These are phyloP conservation scores for Achlya flavicornis DNA, from an alignment of 2,888 invertebrate species.

Conservation along the genomic window DNA sequence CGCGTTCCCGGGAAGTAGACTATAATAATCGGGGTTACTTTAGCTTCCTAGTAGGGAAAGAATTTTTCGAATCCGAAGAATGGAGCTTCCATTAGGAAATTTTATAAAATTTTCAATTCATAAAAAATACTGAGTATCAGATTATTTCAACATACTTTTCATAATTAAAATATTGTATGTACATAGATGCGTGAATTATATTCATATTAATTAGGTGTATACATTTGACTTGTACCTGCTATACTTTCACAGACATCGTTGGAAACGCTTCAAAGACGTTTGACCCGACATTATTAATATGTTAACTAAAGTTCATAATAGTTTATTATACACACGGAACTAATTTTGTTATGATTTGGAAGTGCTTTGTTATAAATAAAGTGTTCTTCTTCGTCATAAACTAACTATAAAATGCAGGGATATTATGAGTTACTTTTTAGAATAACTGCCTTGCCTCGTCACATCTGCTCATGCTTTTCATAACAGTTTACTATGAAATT, in stretches of 20 bases:
- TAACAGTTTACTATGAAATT: too few species aligned
- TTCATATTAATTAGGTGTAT: not conserved
- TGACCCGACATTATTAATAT: not conserved
- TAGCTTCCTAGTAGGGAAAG: too few species aligned
- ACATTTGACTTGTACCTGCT: not conserved
- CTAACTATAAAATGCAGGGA: not conserved
- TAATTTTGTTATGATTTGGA: slow-evolving; percentile 14
- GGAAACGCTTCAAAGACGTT: slow-evolving; percentile 3
- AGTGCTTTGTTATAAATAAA: slow-evolving; percentile 13
- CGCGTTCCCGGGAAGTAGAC: too few species aligned
- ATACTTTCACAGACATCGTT: not conserved
- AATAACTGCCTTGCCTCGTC: not conserved
- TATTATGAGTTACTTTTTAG: not conserved
- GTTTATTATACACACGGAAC: slow-evolving; percentile 14
- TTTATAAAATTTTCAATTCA: too few species aligned
- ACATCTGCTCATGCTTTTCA: not conserved
- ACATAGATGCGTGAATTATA: too few species aligned
- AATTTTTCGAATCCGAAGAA: too few species aligned
- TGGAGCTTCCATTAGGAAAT: too few species aligned
- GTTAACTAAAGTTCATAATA: slow-evolving; percentile 9
- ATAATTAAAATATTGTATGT: too few species aligned
- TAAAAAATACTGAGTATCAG: too few species aligned
- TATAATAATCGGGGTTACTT: too few species aligned
- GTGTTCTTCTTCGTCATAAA: not conserved
- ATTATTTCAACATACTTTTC: too few species aligned